Conservation (phyloP, 2,797 vertebrate species). For the Periparus ater region DNA sequence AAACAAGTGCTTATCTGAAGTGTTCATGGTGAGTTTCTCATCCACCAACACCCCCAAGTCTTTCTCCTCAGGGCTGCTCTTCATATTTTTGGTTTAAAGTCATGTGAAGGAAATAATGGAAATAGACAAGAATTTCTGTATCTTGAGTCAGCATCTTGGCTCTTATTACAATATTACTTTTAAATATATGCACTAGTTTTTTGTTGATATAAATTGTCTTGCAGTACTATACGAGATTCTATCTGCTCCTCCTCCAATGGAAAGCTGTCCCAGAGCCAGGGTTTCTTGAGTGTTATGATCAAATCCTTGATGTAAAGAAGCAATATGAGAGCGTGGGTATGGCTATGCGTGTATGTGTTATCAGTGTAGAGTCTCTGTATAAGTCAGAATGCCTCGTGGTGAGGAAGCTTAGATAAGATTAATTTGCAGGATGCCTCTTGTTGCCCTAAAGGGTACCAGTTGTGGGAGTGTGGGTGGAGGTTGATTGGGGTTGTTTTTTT, state of each 20-base stretch:
- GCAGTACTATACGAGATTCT: not conserved
- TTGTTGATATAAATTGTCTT: not conserved
- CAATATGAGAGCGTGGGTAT: not conserved
- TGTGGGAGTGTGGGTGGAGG: not conserved
- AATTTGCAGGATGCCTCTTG: not conserved
- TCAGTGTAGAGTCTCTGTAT: not conserved
- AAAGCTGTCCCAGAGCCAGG: not conserved
- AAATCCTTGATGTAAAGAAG: not conserved
- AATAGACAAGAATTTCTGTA: not conserved
- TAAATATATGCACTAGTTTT: not conserved
- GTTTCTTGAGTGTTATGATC: not conserved
- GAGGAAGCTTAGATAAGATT: not conserved
- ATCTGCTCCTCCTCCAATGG: not conserved
- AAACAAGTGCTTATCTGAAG: not conserved
- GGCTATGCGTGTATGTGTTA: rapidly evolving
- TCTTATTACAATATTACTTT: not conserved
- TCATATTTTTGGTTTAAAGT: not conserved
- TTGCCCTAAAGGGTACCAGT: not conserved
- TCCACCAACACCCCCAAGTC: not conserved
- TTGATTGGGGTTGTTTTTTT: rapidly evolving
- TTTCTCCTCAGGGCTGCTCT: not conserved
- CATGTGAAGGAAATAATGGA: not conserved
- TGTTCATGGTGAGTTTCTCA: not conserved
- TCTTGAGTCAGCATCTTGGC: not conserved
- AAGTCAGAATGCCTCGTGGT: not conserved